Conservation (phyloP, 1,140 invertebrate genomes). For the Hypsibius dujardini region DNA sequence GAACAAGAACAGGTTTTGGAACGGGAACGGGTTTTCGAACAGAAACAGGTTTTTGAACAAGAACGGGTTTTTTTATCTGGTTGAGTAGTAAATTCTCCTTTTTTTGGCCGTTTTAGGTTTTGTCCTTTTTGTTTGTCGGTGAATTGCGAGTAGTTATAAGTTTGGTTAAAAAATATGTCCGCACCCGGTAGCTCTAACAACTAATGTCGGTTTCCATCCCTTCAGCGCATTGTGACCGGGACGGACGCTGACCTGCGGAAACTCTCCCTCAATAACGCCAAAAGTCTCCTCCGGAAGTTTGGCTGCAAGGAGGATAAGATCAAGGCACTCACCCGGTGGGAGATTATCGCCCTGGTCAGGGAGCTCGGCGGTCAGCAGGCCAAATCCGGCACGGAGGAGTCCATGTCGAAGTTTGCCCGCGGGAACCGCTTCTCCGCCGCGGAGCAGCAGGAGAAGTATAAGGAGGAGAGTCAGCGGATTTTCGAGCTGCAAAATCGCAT, state of each 20-base stretch:
- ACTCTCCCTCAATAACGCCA: conserved; percentile 86
- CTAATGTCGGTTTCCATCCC: too few species aligned
- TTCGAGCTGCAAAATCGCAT: conserved; percentile 93
- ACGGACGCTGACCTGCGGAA: conserved; percentile 93
- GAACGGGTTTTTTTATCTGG: neutral
- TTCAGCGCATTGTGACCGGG: conserved; percentile 63
- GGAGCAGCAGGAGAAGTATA: conserved; percentile 95
- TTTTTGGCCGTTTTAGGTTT: neutral
- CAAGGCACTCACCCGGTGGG: conserved; percentile 91
- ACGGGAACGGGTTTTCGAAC: too few species aligned
- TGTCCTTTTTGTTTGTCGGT: neutral
- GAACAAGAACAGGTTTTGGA: too few species aligned
- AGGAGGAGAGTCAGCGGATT: conserved; percentile 94
- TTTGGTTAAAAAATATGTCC: too few species aligned
- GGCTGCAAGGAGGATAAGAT: conserved; percentile 94
- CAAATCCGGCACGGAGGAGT: conserved; percentile 79
- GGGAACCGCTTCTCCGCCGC: conserved; percentile 95
- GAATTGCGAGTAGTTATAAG: too few species aligned
- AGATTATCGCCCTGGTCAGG: conserved; percentile 94
- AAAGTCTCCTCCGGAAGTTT: conserved; percentile 79
- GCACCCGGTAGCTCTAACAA: too few species aligned
- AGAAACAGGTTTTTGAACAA: too few species aligned
- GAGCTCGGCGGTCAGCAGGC: conserved; percentile 95
- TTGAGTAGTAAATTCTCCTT: too few species aligned
- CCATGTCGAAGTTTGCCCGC: conserved; percentile 94